Base-by-base conservation (phyloP, 2,113 vertebrate genomes). In the Plecotus auritus region DNA sequence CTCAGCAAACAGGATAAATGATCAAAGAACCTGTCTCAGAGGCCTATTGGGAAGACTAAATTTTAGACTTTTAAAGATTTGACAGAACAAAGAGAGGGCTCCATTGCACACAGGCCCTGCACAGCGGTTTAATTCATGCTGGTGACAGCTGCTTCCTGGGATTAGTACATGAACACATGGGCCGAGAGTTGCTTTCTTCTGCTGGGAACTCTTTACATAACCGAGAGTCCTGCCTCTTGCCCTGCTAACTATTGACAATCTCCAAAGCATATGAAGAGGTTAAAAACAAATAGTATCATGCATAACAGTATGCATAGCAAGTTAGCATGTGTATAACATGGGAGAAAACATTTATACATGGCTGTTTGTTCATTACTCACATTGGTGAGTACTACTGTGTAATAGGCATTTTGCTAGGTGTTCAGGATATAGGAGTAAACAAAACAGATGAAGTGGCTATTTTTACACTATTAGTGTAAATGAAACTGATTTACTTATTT, bases 401-500 rank as follows among this genome's bases (percentile, higher is more conserved):
- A n/a, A 30, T 17, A 7, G 9, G 86, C 37, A 35, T 72, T 80
- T 72, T 77, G 37, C 7, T 47, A 86, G 74, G 61, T 54, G 30
- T 23, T 88, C 47, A 70, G 76, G 67, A 70, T 26, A 28, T 9
- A 72, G 85, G 74, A 87, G 14, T 20, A 74, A 92, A 90, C 4
- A 22, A 73, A 56, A 42, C 35, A 47, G 45, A 32, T 22, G 61
- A 16, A 72, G 47, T 69, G 45, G 26, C 14, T 35, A 4, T 3
- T 23, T 8, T 85, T 85, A 80, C 9, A 64, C 45, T 47, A 54
- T 4, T 0, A 13, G 17, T 85, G 11, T 72, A 69, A 93, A 56
- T 42, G 86, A 91, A 92, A 61, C 32, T 37, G 45, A 30, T 40
- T 76, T 95, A n/a, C 2, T 1, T 77, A 22, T 85, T 97, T 96